Evolutionary conservation across 2,888 invertebrate genomes (phyloP).

Genomic region (Prosopocoilus inquinatus): DNA sequence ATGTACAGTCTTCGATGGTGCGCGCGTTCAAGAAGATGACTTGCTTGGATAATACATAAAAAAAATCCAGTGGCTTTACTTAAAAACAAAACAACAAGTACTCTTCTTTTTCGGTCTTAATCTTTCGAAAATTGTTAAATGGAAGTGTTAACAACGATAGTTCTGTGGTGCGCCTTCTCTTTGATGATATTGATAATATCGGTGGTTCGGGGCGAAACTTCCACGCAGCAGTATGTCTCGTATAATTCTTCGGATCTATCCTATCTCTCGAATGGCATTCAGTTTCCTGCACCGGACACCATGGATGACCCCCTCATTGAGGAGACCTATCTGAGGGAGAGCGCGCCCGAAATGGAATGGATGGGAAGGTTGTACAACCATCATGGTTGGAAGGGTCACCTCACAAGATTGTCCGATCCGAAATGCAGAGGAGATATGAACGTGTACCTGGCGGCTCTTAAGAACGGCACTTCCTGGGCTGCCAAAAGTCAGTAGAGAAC

Average conservation of each 20-base stretch:
- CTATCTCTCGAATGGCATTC: conserved; percentile 48
- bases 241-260: conserved; percentile 48
- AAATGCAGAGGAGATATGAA: conserved; percentile 57
- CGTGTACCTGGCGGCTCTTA: conserved; percentile 58
- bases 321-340: conserved; percentile 15
- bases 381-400: conserved; percentile 53
- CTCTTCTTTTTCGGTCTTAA: no score
- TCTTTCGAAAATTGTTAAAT: no score
- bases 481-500: conserved; percentile 67
- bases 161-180: no score
- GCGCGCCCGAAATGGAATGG: conserved; percentile 61
- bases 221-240: conserved; percentile 18
- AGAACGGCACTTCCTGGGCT: conserved; percentile 69
- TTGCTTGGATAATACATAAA: no score
- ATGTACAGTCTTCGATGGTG: no score
- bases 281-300: conserved; percentile 41
- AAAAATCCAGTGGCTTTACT: no score
- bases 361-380: conserved; percentile 65
- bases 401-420: conserved; percentile 30
- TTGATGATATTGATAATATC: no score
- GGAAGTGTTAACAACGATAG: no score
- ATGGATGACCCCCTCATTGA: conserved; percentile 23
- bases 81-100: no score
- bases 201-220: conserved; percentile 18
- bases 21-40: no score